Conservation (phyloP, 1,140 invertebrate genomes). For the Plectrocnemia conspersa region DNA sequence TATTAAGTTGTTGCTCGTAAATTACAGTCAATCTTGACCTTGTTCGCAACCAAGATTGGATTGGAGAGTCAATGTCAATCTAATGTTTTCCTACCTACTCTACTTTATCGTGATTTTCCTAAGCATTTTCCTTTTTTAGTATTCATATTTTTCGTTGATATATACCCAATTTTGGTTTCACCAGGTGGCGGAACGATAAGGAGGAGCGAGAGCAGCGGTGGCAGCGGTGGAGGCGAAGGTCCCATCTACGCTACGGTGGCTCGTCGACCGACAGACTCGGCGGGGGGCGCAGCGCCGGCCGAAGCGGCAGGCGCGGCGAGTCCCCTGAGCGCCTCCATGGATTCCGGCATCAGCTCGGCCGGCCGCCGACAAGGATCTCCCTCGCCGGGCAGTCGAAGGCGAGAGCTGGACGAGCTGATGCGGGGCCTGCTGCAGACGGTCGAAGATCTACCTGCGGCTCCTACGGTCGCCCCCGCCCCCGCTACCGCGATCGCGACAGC, state of each 20-base stretch:
- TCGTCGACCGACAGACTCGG: conserved; percentile 30
- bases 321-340: conserved; percentile 76
- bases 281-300: conserved; percentile 50
- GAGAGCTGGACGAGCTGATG: conserved; percentile 68
- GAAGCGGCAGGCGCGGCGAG: conserved; percentile 52
- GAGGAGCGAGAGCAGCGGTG: conserved; percentile 29
- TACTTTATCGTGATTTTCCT: too few relatives aligned
- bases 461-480: conserved; percentile 38
- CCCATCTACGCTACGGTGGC: conserved; percentile 81
- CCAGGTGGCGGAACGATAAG: background rate
- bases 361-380: conserved; percentile 51
- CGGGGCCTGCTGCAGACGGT: conserved; percentile 79
- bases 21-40: too few relatives aligned
- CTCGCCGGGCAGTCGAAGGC: conserved; percentile 50
- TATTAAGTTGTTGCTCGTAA: too few relatives aligned
- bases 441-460: conserved; percentile 62
- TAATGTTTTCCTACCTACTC: too few relatives aligned
- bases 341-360: conserved; percentile 75
- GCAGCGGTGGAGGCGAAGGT: conserved; percentile 59
- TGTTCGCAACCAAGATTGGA: too few relatives aligned
- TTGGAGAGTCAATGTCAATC: too few relatives aligned
- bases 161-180: too few relatives aligned
- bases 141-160: too few relatives aligned
- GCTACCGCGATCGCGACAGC: conserved; percentile 26
- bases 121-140: too few relatives aligned